phyloP scores from a whole-genome alignment of 2,113 vertebrate species.

The Aptenodytes forsteri region DNA sequence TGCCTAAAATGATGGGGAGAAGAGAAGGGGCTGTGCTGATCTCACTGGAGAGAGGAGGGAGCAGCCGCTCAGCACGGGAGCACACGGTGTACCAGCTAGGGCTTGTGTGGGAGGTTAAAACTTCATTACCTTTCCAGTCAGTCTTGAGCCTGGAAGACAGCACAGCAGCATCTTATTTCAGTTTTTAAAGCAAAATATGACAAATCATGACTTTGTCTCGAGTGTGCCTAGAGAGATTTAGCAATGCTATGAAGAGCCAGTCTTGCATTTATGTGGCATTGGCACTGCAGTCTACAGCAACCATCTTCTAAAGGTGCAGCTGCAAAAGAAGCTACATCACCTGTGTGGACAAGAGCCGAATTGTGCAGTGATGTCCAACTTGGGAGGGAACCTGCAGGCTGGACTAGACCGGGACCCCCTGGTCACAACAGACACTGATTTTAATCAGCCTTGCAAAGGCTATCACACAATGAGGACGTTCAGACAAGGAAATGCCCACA shows the following conservation, averaged over 20 bases:
- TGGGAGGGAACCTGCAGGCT: not conserved
- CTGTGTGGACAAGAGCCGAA: accelerated
- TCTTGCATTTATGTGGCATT: not conserved
- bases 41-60: not conserved
- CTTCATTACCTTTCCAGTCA: not conserved
- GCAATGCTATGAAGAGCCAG: not conserved
- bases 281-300: not conserved
- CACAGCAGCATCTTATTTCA: not conserved
- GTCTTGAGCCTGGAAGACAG: not conserved
- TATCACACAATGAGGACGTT: not conserved
- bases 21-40: not conserved
- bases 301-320: not conserved
- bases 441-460: not conserved
- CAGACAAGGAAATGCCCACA: not conserved
- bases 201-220: accelerated
- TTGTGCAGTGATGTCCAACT: accelerated
- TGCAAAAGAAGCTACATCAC: not conserved
- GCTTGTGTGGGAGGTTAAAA: not conserved
- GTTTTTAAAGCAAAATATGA: not conserved
- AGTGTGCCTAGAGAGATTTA: not conserved
- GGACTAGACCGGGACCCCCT: not conserved
- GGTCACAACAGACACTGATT: not conserved
- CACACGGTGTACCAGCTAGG: accelerated
- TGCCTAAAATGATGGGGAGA: not conserved
- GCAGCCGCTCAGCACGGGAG: not conserved